A percentile compares a stretch with the other conserved stretches of the same genome.
Evolutionary conservation across 2,888 invertebrate species (phyloP).

Genomic region (Coelopa pilipes): DNA sequence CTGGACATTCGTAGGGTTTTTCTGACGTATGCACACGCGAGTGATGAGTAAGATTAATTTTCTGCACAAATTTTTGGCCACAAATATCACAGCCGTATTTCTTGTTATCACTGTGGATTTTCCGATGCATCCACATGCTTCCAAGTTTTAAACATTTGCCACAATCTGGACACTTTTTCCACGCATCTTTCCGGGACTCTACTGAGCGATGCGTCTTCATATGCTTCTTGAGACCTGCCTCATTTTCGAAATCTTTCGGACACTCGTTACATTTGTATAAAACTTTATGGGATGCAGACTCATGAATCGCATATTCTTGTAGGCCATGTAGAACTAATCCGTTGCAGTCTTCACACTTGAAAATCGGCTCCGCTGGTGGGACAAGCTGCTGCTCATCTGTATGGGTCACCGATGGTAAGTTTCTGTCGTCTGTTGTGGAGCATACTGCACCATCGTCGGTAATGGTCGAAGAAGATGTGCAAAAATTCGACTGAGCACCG

Average conservation of each 20-base stretch:
- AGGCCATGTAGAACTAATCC: constrained; percentile 53
- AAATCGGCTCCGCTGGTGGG: constrained; percentile 46
- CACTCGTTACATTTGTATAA: constrained; percentile 61
- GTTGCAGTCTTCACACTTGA: constrained; percentile 63
- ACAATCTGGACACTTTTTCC: constrained; percentile 66
- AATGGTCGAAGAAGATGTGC: background rate
- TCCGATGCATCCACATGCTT: constrained; percentile 67
- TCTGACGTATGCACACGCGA: constrained; percentile 65
- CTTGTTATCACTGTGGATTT: constrained; percentile 66
- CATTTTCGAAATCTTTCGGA: constrained; percentile 60
- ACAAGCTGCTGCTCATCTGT: constrained; percentile 15
- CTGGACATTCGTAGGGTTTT: constrained; percentile 64
- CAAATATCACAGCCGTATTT: constrained; percentile 66
- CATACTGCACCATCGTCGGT: no score
- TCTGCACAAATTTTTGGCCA: constrained; percentile 67
- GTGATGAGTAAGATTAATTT: constrained; percentile 66
- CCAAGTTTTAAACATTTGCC: constrained; percentile 66
- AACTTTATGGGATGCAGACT: constrained; percentile 57
- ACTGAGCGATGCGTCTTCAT: constrained; percentile 60
- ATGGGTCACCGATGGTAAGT: background rate
- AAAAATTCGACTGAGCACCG: no score
- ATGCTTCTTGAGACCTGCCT: constrained; percentile 62
- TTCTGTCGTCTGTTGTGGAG: background rate
- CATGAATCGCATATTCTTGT: constrained; percentile 55
- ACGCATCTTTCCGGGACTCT: constrained; percentile 61